phyloP scores from a whole-genome alignment of 1,140 invertebrate genomes.

The Coenobita brevimanus region DNA sequence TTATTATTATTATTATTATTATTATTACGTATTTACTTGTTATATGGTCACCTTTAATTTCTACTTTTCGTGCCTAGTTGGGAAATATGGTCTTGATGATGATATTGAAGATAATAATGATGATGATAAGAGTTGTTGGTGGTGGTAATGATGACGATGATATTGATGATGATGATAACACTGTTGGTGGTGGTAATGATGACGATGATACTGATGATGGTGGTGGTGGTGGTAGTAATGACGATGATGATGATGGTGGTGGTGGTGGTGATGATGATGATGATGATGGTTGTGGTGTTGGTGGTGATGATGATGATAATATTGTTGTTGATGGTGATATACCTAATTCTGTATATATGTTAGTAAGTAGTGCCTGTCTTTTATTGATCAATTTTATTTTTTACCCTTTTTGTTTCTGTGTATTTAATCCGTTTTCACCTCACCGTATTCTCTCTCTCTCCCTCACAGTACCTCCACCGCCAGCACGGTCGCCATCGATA shows the following conservation, averaged over 20 bases:
- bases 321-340: too few species aligned
- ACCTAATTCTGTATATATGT: too few species aligned
- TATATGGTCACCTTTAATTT: too few species aligned
- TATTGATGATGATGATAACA: background rate
- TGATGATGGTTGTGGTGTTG: background rate
- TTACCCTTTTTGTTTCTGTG: background rate
- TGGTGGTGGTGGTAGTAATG: too few species aligned
- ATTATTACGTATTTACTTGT: too few species aligned
- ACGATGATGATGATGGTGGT: too few species aligned
- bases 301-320: background rate
- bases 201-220: too few species aligned
- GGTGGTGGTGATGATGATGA: background rate
- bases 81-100: too few species aligned
- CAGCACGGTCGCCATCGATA: conserved; percentile 97
- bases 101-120: too few species aligned
- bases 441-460: conserved; percentile 71
- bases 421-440: background rate
- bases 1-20: too few species aligned
- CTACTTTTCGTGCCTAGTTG: too few species aligned
- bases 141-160: background rate
- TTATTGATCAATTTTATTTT: background rate
- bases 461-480: conserved; percentile 91
- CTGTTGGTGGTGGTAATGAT: too few species aligned
- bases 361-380: background rate
- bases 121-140: background rate